Evolutionary conservation across 2,113 vertebrate genomes (phyloP), one percentile per base, ranked within the genome.

Genomic region (Tringa solitaria): DNA sequence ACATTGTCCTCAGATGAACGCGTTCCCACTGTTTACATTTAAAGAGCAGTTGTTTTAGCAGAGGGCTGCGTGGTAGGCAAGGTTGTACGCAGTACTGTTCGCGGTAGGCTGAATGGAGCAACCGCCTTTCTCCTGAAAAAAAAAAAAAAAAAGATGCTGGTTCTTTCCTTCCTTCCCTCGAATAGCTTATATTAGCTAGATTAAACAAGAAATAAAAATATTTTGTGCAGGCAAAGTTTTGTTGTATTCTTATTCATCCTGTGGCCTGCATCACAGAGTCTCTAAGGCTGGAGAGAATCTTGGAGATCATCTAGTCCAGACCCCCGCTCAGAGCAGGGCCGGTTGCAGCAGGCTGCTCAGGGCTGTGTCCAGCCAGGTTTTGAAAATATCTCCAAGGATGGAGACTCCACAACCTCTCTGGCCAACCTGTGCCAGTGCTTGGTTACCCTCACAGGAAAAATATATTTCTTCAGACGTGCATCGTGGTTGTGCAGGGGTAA

Each of bases 401-500:
- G 35, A 77, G 70, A 32, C 45, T 56, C 46, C 32, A 46, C 37
- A 87, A 3, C 19, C 9, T 19, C 41, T 53, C 43, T 32, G 12
- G 30, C 26, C 22, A 63, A 17, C 53, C 51, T 56, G 12, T 82
- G 43, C 64, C 67, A 48, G 37, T 4, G 7, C 13, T 87, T 3
- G 7, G n/a, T 46, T 33, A 70, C 37, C 24, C 19, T 81, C 20
- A 15, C 9, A 39, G 14, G 12, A 50, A 70, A 70, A 70, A 7
- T 13, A 7, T 13, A 8, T 85, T 82, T 60, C 77, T 89, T 75
- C 33, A 1, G 56, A 11, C 0, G 5, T 54, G 23, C 41, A 4
- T 30, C 0, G 0, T 23, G 23, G 17, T 69, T 64, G 19, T 27
- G 14, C 61, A 21, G 14, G 33, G 10, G 15, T 82, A 53, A 33